A percentile compares a stretch with the other conserved stretches of the same genome.
phyloP scores from a whole-genome alignment of 2,113 vertebrate species.

The Xenopus borealis region DNA sequence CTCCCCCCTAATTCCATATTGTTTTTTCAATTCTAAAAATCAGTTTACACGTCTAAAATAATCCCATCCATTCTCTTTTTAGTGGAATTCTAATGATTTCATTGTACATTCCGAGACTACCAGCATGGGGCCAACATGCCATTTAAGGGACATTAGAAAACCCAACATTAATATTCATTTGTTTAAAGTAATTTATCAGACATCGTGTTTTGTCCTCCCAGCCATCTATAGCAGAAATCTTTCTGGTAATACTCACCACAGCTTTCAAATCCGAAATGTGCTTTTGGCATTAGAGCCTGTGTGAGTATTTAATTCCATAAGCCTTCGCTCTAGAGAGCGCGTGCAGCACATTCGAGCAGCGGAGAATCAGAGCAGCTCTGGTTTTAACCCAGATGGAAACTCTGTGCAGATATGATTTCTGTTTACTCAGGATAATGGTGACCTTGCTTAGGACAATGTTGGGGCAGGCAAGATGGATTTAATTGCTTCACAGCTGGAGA shows the following conservation, averaged over 20 bases:
- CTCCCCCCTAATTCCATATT: too few relatives aligned
- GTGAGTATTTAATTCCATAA: slow-evolving; percentile 42
- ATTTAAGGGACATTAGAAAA: too few relatives aligned
- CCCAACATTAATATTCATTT: too few relatives aligned
- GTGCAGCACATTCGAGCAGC: slow-evolving; percentile 5
- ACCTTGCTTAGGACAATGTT: slow-evolving; percentile 42
- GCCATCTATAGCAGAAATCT: slow-evolving; percentile 24
- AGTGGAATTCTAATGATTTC: too few relatives aligned
- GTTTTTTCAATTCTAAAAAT: too few relatives aligned
- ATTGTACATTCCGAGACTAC: too few relatives aligned
- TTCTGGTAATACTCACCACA: slow-evolving; percentile 32
- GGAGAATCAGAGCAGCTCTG: slow-evolving; percentile 8
- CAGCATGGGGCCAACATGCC: too few relatives aligned
- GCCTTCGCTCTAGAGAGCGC: slow-evolving; percentile 10
- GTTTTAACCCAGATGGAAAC: slow-evolving; percentile 23
- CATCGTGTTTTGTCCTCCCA: slow-evolving; percentile 21
- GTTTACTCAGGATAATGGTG: slow-evolving; percentile 39
- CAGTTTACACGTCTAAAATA: too few relatives aligned
- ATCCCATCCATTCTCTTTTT: too few relatives aligned
- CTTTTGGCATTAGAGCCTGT: slow-evolving; percentile 35
- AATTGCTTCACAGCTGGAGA: slow-evolving; percentile 40
- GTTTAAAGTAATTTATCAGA: not conserved
- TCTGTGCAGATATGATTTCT: slow-evolving; percentile 35
- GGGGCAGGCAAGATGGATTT: slow-evolving; percentile 32
- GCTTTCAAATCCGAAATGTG: slow-evolving; percentile 31